Conservation (phyloP, 2,888 invertebrate genomes). For the Linnaemya vulpina region DNA sequence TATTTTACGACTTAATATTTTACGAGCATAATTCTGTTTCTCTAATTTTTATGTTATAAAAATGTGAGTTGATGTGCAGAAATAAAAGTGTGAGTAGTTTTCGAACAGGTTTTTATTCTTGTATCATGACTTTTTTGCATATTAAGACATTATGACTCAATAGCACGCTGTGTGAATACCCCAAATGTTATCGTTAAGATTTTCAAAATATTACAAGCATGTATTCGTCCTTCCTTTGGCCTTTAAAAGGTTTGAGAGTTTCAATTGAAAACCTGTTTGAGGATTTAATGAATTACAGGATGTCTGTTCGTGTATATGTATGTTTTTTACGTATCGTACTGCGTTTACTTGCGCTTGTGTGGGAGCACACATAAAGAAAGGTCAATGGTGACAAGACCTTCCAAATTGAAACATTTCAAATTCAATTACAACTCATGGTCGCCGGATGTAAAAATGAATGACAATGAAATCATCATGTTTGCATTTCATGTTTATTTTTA, state of each 20-base stretch:
- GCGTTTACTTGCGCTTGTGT: neutral
- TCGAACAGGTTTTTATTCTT: too few species aligned
- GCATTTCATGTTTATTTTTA: neutral
- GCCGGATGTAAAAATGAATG: neutral
- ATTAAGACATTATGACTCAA: too few species aligned
- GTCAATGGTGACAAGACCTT: conserved; percentile 8
- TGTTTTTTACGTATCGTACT: too few species aligned
- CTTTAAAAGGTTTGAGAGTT: conserved; percentile 29
- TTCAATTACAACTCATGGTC: conserved; percentile 40
- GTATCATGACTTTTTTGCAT: too few species aligned
- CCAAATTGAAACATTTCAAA: conserved; percentile 31
- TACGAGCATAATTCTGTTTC: too few species aligned
- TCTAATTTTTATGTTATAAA: too few species aligned
- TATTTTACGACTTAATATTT: too few species aligned
- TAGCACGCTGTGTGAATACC: too few species aligned
- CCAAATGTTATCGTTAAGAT: too few species aligned
- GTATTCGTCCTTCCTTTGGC: neutral
- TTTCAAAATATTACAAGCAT: too few species aligned
- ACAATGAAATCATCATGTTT: conserved; percentile 10
- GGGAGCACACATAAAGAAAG: neutral
- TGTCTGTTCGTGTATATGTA: neutral
- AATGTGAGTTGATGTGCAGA: too few species aligned
- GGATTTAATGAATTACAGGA: neutral
- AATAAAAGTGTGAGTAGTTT: too few species aligned
- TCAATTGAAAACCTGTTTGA: conserved; percentile 54